phyloP scores from a whole-genome alignment of 2,797 vertebrate genomes.

The Thamnophis elegans region DNA sequence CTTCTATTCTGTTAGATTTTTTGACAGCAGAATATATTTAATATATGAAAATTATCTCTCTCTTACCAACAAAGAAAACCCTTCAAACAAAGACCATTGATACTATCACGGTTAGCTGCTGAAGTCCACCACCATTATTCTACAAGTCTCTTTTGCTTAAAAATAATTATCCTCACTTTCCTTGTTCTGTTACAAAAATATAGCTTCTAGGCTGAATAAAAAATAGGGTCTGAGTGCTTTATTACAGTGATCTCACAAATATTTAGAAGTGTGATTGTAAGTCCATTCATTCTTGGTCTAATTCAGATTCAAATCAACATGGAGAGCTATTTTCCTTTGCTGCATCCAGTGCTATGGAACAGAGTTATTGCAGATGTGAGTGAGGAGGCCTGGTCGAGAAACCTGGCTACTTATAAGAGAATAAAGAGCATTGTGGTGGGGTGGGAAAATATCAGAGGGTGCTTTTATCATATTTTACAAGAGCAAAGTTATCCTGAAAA shows the following conservation, averaged over 20 bases:
- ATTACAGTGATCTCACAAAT: conserved; percentile 54
- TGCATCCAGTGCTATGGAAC: conserved; percentile 24
- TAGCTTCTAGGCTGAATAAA: conserved; percentile 42
- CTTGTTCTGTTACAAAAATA: conserved; percentile 43
- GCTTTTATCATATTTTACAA: conserved; percentile 60
- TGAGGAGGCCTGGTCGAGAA: conserved; percentile 8
- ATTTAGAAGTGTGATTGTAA: conserved; percentile 55
- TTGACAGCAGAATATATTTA: accelerated
- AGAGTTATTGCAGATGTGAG: conserved; percentile 16
- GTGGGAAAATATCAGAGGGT: conserved; percentile 29
- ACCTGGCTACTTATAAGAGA: background rate
- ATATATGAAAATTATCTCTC: conserved; percentile 18
- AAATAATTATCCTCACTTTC: conserved; percentile 59
- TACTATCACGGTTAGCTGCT: background rate
- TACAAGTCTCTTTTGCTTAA: conserved; percentile 40
- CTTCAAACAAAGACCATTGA: conserved; percentile 3
- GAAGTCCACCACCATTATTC: background rate
- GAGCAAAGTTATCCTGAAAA: conserved; percentile 75
- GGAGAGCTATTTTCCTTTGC: conserved; percentile 37
- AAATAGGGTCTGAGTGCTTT: conserved; percentile 51
- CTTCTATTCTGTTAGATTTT: background rate
- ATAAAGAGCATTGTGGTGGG: background rate
- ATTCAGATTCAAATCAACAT: conserved; percentile 46
- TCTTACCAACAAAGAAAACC: background rate
- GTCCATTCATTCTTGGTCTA: conserved; percentile 50